These are phyloP conservation scores for Brachypteracias leptosomus DNA, from an alignment of 2,113 vertebrate species.

Conservation along the genomic window DNA sequence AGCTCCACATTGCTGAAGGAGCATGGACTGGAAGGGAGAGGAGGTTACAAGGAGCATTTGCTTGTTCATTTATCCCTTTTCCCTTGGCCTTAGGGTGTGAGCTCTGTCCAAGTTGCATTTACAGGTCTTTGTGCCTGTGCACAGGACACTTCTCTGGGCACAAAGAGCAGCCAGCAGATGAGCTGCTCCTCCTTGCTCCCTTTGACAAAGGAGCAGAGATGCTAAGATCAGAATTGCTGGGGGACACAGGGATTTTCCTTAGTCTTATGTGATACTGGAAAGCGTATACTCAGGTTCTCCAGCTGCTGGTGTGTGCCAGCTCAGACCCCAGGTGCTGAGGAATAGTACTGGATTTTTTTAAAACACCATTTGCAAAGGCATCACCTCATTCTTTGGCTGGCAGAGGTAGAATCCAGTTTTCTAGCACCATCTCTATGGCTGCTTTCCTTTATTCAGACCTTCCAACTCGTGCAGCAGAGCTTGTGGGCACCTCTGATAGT, in stretches of 20 bases:
- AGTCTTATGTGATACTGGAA: background rate
- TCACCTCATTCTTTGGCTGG: background rate
- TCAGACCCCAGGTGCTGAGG: background rate
- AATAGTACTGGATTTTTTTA: background rate
- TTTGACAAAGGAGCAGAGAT: background rate
- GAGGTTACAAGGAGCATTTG: background rate
- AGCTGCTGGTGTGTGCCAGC: background rate
- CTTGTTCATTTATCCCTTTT: background rate
- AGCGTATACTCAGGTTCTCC: too few species aligned
- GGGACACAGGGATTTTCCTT: background rate
- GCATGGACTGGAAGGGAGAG: background rate
- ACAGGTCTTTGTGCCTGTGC: fast-evolving
- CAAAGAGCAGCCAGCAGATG: background rate
- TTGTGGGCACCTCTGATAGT: background rate
- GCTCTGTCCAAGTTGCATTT: background rate
- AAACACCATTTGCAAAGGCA: background rate
- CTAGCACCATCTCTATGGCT: too few species aligned
- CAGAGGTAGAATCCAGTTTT: background rate
- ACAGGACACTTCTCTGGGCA: too few species aligned
- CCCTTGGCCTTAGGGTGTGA: background rate
- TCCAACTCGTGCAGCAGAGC: background rate
- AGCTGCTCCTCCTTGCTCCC: background rate
- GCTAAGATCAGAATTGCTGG: background rate
- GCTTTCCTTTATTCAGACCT: background rate
- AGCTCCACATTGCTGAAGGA: background rate